Evolutionary conservation across 2,888 invertebrate species (phyloP).

Genomic region (Cyaniris semiargus): DNA sequence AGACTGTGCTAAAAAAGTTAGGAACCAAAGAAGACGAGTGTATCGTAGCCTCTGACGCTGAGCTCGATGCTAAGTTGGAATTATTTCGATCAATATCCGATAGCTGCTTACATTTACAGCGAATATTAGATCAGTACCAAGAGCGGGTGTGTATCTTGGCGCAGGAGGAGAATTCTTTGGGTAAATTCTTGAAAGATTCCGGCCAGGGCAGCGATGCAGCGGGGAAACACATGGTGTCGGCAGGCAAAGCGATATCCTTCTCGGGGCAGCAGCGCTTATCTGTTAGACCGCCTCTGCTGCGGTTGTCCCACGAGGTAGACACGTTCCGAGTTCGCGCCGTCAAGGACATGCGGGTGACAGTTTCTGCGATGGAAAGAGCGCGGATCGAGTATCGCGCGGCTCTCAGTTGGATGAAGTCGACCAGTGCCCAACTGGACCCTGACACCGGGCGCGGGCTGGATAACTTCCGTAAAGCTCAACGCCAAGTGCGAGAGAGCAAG

Average conservation of each 20-base stretch:
- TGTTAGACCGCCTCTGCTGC: conserved; percentile 90
- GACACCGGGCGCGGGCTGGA: conserved; percentile 97
- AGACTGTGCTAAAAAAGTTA: conserved; percentile 94
- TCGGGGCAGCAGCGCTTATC: conserved; percentile 95
- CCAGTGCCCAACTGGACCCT: conserved; percentile 96
- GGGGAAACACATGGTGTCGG: conserved; percentile 76
- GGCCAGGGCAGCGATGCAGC: conserved; percentile 95
- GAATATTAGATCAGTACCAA: conserved; percentile 95
- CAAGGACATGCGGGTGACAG: conserved; percentile 93
- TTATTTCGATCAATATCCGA: conserved; percentile 95
- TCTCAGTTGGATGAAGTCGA: conserved; percentile 99
- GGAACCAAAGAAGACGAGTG: conserved; percentile 99
- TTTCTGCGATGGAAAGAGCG: conserved; percentile 96
- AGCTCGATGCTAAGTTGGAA: conserved; percentile 97
- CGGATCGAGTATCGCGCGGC: conserved; percentile 97
- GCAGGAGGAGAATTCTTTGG: conserved; percentile 97
- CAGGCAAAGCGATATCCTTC: conserved; percentile 92
- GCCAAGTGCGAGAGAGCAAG: conserved; percentile 89
- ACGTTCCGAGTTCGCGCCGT: conserved; percentile 97
- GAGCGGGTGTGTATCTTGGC: conserved; percentile 95
- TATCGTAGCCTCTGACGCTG: conserved; percentile 96
- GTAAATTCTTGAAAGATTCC: conserved; percentile 95
- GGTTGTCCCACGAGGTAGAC: conserved; percentile 97
- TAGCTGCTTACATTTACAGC: conserved; percentile 91
- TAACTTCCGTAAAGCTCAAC: conserved; percentile 95